Evolutionary conservation across 2,113 vertebrate genomes (phyloP), one percentile per base, ranked within the genome.

Genomic region (Daboia siamensis): DNA sequence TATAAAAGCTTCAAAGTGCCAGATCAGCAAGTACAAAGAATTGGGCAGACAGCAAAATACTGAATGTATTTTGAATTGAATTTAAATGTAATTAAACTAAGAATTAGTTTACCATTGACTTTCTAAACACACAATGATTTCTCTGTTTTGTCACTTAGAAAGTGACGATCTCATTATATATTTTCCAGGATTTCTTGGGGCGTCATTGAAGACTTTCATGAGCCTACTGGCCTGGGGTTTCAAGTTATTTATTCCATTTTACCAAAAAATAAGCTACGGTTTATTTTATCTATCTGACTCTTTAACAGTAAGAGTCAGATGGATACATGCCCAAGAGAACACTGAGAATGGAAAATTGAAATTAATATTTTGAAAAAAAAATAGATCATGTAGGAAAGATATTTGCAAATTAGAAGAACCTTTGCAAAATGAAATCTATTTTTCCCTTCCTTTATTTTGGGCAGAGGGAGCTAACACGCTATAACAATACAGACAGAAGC

Each of bases 361-460:
- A 88, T 92, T 17, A 86, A 15, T 1, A 54, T 44, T 90, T 54
- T 93, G 89, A 15, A 3, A 7, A 17, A 48, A 46, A 94, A 95
- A 12, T 46, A 13, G 93, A 93, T 86, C 86, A n/a, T 87, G 52
- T 52, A 93, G 93, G 94, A 86, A 56, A 92, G 56, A 86, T 87
- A 80, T 87, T 91, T 91, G 23, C n/a, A 94, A 93, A 24, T 93
- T 93, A 92, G 94, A 54, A 90, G 54, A 89, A 54, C 93, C 91
- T 93, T 51, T 88, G 91, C 94, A 26, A 89, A 69, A 90, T 86
- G 69, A 93, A 95, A 90, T 24, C 2, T 55, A 92, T 93, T 10
- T 89, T 29, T 5, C 4, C 46, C 44, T 91, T 74, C 93, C 54
- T 87, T 74, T 29, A 57, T 26, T 9, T 92, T 95, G 94, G 93